phyloP scores from a whole-genome alignment of 92 coral and sea anemone species.

The Epizoanthus scotinus region DNA sequence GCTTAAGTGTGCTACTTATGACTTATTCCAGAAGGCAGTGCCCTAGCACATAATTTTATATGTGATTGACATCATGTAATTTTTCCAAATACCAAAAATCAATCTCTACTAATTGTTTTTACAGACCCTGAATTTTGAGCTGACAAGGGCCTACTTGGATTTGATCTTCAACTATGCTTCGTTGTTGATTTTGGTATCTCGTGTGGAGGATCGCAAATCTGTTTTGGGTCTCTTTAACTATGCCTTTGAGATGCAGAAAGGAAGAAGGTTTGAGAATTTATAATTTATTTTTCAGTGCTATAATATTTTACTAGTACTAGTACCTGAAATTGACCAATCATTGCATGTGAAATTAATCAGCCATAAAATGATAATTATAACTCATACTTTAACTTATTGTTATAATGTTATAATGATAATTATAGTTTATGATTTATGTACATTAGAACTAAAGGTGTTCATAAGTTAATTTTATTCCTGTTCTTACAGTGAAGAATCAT shows the following conservation, averaged over 20 bases:
- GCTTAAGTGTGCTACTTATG: no score
- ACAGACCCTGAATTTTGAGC: conserved; percentile 82
- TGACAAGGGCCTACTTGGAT: conserved; percentile 91
- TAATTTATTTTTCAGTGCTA: not conserved
- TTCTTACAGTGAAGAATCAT: conserved; percentile 84
- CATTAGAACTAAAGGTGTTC: not conserved
- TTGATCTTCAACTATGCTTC: conserved; percentile 83
- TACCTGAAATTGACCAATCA: no score
- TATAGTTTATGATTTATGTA: no score
- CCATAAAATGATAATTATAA: no score
- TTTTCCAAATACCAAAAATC: no score
- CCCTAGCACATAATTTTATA: no score
- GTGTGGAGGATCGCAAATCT: conserved; percentile 97
- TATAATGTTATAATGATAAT: no score
- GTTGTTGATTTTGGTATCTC: conserved; percentile 86
- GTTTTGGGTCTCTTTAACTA: conserved; percentile 92
- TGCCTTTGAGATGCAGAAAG: conserved; percentile 97
- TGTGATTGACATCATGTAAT: no score
- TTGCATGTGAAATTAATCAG: no score
- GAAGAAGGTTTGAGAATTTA: conserved; percentile 71
- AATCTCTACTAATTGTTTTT: not conserved
- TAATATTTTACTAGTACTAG: no score
- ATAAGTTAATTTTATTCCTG: not conserved
- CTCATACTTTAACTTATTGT: no score
- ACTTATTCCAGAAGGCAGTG: no score